phyloP scores from a whole-genome alignment of 1,140 invertebrate species.

The Brachionus asplanchnoidis region DNA sequence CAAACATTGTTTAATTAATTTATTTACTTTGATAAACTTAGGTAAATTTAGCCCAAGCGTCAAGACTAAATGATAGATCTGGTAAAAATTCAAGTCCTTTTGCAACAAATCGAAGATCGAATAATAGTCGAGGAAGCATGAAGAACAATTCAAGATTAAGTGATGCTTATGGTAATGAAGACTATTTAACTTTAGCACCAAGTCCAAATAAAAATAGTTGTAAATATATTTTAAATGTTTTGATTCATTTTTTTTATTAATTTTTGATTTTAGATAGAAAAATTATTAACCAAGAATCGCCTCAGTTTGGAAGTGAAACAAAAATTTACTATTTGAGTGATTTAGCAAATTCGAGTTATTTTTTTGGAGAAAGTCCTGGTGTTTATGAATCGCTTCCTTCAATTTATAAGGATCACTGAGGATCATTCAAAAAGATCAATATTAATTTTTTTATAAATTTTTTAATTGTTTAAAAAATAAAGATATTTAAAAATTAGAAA shows the following conservation, averaged over 20 bases:
- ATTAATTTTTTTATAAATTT: not conserved
- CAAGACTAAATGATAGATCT: not conserved
- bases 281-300: not conserved
- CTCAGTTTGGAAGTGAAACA: not conserved
- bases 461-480: not conserved
- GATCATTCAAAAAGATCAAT: not conserved
- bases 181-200: not conserved
- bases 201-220: not conserved
- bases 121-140: not conserved
- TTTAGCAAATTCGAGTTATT: not conserved
- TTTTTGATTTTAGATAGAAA: not conserved
- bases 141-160: not conserved
- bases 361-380: not conserved
- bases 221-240: not conserved
- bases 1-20: too few species aligned
- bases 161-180: not conserved
- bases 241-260: not conserved
- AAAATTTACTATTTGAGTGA: not conserved
- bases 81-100: not conserved
- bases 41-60: constrained; percentile 9
- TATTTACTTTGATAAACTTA: not conserved
- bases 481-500: not conserved
- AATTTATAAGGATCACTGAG: not conserved
- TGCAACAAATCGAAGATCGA: not conserved
- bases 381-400: not conserved